These are phyloP conservation scores for Leptinotarsa defecta DNA, from an alignment of 1,140 invertebrate genomes.

Conservation along the genomic window DNA sequence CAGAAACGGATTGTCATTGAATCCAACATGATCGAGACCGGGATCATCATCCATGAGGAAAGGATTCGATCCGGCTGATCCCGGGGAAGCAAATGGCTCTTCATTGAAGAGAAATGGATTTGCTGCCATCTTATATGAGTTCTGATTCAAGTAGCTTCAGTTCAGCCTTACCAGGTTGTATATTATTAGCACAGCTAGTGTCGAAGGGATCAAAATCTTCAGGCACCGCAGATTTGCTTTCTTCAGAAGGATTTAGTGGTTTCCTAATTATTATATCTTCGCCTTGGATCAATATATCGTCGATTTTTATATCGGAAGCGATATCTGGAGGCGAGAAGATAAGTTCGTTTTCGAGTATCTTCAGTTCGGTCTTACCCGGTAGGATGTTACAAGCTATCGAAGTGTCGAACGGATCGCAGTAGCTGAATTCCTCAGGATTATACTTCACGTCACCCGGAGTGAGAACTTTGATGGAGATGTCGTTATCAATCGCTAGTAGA, in stretches of 20 bases:
- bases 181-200: conserved; percentile 64
- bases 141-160: conserved; percentile 66
- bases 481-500: conserved; percentile 64
- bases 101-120: conserved; percentile 79
- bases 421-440: conserved; percentile 55
- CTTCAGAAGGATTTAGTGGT: conserved; percentile 55
- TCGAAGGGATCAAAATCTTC: conserved; percentile 70
- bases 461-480: conserved; percentile 64
- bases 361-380: conserved; percentile 77
- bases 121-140: conserved; percentile 63
- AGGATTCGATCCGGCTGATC: conserved; percentile 66
- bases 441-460: conserved; percentile 58
- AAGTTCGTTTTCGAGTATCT: conserved; percentile 75
- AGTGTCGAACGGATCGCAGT: conserved; percentile 79
- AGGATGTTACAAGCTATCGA: conserved; percentile 73
- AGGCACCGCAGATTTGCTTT: not conserved
- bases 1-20: conserved; percentile 65
- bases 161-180: conserved; percentile 65
- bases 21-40: conserved; percentile 48
- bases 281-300: conserved; percentile 34
- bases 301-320: not conserved
- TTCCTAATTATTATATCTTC: conserved; percentile 47
- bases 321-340: conserved; percentile 45
- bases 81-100: conserved; percentile 61
- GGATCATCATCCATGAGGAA: conserved; percentile 68